Evolutionary conservation across 1,140 invertebrate species (phyloP).

Genomic region (Ips nitidus): DNA sequence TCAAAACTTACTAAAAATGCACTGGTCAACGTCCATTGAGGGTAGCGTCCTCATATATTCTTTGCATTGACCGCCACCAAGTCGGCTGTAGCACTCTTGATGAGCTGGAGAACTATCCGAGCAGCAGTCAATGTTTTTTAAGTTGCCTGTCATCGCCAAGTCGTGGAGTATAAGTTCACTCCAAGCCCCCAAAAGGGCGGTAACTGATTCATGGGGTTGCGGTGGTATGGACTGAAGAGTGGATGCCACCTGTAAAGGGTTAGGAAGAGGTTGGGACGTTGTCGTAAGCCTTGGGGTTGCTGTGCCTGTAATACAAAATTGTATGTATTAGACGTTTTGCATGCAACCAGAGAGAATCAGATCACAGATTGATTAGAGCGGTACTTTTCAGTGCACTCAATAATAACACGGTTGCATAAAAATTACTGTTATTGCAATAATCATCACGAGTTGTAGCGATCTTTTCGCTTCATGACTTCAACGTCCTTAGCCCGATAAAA

Average conservation of each 20-base stretch:
- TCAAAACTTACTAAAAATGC: conserved; percentile 60
- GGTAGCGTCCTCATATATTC: conserved; percentile 77
- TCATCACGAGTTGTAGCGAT: not conserved
- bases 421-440: not conserved
- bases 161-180: conserved; percentile 79
- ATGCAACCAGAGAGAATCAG: no score
- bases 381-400: no score
- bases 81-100: conserved; percentile 59
- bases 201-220: conserved; percentile 67
- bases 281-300: conserved; percentile 51
- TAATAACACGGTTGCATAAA: no score
- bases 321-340: no score
- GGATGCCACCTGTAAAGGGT: conserved; percentile 56
- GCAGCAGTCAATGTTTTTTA: conserved; percentile 47
- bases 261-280: conserved; percentile 59
- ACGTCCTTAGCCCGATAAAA: conserved; percentile 1
- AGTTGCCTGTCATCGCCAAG: conserved; percentile 67
- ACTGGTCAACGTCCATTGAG: conserved; percentile 62
- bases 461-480: conserved; percentile 4
- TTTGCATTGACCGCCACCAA: conserved; percentile 58
- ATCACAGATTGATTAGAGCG: no score
- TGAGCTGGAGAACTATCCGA: conserved; percentile 47
- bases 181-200: conserved; percentile 78
- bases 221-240: conserved; percentile 51
- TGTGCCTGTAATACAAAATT: no score